A percentile compares a stretch with the other conserved stretches of the same genome.
phyloP scores from a whole-genome alignment of 1,140 invertebrate species.

The Charaxes varanes region DNA sequence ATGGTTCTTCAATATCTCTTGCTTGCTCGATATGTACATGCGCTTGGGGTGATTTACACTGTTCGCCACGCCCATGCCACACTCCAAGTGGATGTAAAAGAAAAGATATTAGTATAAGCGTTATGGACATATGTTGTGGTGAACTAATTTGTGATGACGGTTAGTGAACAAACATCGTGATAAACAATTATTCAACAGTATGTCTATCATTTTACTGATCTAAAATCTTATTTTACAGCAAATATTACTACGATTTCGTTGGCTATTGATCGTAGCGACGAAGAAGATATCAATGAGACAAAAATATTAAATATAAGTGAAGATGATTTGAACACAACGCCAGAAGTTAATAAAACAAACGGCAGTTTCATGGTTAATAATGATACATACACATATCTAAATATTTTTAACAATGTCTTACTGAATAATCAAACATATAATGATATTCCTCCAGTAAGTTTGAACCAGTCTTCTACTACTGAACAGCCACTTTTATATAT shows the following conservation, averaged over 20 bases:
- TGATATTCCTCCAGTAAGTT: background rate
- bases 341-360: too few species aligned
- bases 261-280: too few species aligned
- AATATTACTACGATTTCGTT: too few species aligned
- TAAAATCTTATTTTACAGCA: too few species aligned
- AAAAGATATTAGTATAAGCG: constrained; percentile 16
- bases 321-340: too few species aligned
- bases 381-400: too few species aligned
- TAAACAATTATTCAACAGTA: too few species aligned
- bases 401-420: background rate
- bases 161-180: too few species aligned
- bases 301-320: too few species aligned
- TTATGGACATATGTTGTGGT: constrained; percentile 45
- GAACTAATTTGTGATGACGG: constrained; percentile 48
- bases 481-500: background rate
- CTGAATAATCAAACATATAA: background rate
- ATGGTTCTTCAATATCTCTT: constrained; percentile 37
- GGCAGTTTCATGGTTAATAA: too few species aligned
- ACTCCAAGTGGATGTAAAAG: constrained; percentile 33
- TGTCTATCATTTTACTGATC: too few species aligned
- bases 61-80: constrained; percentile 33
- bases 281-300: too few species aligned
- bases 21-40: constrained; percentile 48
- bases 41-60: constrained; percentile 42
- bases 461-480: background rate